Evolutionary conservation across 1,140 invertebrate species (phyloP).

Genomic region (Habropoda laboriosa): DNA sequence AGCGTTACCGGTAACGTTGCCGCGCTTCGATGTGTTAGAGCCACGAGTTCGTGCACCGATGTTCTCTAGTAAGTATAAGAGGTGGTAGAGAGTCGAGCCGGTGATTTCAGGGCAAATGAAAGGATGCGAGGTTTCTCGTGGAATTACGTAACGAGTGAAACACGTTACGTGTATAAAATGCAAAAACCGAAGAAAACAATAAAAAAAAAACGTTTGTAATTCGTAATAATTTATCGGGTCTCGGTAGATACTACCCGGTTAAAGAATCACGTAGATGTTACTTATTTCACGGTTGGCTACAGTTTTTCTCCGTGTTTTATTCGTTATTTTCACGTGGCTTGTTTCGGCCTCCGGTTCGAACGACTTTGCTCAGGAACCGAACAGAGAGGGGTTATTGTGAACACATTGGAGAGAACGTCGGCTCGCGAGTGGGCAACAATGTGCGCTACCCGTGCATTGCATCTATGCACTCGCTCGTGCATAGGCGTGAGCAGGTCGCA

Average conservation of each 20-base stretch:
- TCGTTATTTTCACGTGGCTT: too few species aligned
- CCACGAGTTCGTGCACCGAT: not conserved
- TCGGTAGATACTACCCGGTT: too few species aligned
- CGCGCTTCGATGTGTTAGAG: not conserved
- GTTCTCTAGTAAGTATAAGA: not conserved
- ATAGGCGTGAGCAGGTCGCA: conserved; percentile 69
- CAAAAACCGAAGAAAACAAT: too few species aligned
- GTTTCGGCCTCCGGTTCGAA: not conserved
- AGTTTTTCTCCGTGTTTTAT: too few species aligned
- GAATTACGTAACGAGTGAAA: not conserved
- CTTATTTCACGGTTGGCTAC: too few species aligned
- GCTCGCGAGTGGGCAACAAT: conserved; percentile 57
- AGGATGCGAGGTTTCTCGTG: not conserved
- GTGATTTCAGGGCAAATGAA: not conserved
- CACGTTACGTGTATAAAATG: not conserved
- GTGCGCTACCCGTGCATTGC: conserved; percentile 35
- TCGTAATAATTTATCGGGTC: too few species aligned
- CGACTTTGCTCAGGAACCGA: not conserved
- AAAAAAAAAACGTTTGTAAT: too few species aligned
- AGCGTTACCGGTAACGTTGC: conserved; percentile 27
- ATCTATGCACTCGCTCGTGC: conserved; percentile 48
- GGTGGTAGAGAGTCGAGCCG: not conserved
- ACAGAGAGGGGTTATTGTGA: conserved; percentile 19
- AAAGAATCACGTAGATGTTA: too few species aligned
- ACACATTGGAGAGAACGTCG: conserved; percentile 18